These are phyloP conservation scores for Drosophila rellima DNA, from an alignment of 2,888 invertebrate species.

Conservation along the genomic window DNA sequence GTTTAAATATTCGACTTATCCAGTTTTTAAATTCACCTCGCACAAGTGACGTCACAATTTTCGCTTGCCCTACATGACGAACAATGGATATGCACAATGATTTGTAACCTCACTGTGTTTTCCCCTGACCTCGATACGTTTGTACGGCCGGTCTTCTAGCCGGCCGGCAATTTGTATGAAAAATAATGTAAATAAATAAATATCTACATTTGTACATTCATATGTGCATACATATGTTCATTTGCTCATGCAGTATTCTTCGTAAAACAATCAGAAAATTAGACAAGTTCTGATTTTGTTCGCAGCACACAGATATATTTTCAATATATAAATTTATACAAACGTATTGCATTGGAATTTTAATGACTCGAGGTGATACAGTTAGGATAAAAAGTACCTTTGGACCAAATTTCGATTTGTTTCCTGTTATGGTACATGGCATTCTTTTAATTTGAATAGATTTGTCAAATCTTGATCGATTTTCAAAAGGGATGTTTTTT, in stretches of 20 bases:
- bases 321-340: neutral
- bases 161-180: constrained; percentile 19
- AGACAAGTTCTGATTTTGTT: neutral
- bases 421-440: too few relatives aligned
- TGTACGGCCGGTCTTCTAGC: neutral
- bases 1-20: neutral
- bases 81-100: neutral
- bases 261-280: neutral
- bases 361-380: too few relatives aligned
- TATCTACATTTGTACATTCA: neutral
- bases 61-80: neutral
- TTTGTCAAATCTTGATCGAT: too few relatives aligned
- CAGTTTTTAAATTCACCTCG: neutral
- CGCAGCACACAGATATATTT: neutral
- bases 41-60: constrained; percentile 24
- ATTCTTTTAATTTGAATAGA: too few relatives aligned
- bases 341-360: neutral
- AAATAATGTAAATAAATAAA: neutral
- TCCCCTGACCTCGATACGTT: constrained; percentile 6
- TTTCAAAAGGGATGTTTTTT: too few relatives aligned
- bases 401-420: too few relatives aligned
- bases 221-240: neutral
- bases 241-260: neutral
- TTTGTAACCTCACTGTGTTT: constrained; percentile 6
- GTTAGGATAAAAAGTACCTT: too few relatives aligned